Conservation (phyloP, 1,140 invertebrate species). For the Archivesica marissinica region DNA sequence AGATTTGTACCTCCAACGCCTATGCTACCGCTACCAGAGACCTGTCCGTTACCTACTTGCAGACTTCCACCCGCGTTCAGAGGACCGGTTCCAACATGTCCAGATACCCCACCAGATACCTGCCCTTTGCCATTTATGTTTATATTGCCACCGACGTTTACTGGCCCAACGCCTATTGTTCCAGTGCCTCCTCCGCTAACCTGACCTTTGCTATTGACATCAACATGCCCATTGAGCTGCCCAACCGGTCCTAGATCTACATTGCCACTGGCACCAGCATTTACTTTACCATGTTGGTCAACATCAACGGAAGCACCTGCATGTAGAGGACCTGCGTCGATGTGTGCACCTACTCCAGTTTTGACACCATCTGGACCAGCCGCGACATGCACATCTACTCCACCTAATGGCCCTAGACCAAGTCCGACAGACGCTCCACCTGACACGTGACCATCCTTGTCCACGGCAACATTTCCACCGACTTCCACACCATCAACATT, state of each 20-base stretch:
- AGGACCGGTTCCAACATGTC: neutral
- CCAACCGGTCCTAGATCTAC: slow-evolving; percentile 11
- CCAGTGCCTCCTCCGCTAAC: neutral
- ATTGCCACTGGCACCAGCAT: slow-evolving; percentile 6
- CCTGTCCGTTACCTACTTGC: slow-evolving; percentile 23
- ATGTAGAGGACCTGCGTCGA: slow-evolving; percentile 31
- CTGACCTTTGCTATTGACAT: slow-evolving; percentile 19
- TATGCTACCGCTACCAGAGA: slow-evolving; percentile 10
- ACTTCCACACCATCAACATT: slow-evolving; percentile 35
- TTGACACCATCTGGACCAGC: slow-evolving; percentile 42
- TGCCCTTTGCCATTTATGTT: slow-evolving; percentile 14
- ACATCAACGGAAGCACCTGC: slow-evolving; percentile 5
- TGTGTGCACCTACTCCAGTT: slow-evolving; percentile 19
- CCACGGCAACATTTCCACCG: slow-evolving; percentile 32
- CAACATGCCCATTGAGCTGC: neutral
- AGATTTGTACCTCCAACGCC: neutral
- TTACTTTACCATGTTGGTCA: slow-evolving; percentile 32
- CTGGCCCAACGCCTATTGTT: neutral
- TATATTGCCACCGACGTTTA: slow-evolving; percentile 9
- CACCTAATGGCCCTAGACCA: slow-evolving; percentile 24
- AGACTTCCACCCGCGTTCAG: slow-evolving; percentile 14
- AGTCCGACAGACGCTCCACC: slow-evolving; percentile 25
- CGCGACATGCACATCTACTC: slow-evolving; percentile 31
- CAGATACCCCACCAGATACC: neutral
- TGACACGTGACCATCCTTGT: slow-evolving; percentile 28